phyloP scores from a whole-genome alignment of 1,140 invertebrate species.

The Aphelinus certus region DNA sequence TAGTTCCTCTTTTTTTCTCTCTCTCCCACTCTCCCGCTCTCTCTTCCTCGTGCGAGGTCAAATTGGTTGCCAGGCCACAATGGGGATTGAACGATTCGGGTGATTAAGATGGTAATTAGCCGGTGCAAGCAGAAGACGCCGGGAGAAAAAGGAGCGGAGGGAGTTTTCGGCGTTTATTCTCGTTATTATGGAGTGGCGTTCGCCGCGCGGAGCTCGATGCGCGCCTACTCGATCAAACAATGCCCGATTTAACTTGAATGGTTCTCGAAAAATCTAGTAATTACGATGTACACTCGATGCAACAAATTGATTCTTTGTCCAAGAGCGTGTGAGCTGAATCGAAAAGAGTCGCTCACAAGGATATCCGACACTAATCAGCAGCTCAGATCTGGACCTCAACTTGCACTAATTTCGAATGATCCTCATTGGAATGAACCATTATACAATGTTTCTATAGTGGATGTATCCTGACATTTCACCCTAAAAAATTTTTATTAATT shows the following conservation, averaged over 20 bases:
- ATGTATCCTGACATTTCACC: no score
- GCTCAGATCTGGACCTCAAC: no score
- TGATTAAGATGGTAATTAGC: conserved; percentile 30
- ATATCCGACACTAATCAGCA: no score
- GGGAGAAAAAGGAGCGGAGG: not conserved
- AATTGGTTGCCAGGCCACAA: conserved; percentile 44
- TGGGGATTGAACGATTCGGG: conserved; percentile 39
- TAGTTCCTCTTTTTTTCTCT: not conserved
- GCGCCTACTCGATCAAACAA: conserved; percentile 16
- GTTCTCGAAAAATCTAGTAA: no score
- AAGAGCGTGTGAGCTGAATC: no score
- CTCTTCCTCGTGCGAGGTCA: conserved; percentile 29
- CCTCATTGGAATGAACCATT: no score
- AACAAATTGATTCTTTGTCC: no score
- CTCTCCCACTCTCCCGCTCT: not conserved
- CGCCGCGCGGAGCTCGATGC: not conserved
- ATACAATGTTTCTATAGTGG: no score
- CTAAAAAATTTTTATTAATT: no score
- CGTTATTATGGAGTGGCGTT: conserved; percentile 19
- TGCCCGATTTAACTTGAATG: conserved; percentile 18
- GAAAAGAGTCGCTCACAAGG: no score
- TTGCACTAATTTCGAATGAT: no score
- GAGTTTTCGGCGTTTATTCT: conserved; percentile 1
- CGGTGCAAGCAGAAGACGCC: not conserved
- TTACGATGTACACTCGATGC: no score